Percentiles rank a stretch among this genome's conserved stretches.
Conservation (phyloP, 2,888 invertebrate species). For the Nebria salina region DNA sequence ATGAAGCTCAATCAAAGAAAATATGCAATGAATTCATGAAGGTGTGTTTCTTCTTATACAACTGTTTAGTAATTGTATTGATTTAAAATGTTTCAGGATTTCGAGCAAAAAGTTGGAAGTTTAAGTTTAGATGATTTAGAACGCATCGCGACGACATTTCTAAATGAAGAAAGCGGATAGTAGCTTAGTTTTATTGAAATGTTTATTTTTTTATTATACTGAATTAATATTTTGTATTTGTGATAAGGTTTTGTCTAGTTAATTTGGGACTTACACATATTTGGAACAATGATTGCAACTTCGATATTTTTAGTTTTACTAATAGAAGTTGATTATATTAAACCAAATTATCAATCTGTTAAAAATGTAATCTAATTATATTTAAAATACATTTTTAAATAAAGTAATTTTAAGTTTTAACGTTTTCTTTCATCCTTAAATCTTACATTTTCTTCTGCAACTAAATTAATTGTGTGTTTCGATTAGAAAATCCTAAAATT, state of each 20-base stretch:
- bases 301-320: not conserved
- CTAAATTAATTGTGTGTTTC: not conserved
- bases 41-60: slow-evolving; percentile 51
- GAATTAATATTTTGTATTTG: slow-evolving; percentile 18
- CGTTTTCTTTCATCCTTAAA: not conserved
- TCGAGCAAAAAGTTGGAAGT: slow-evolving; percentile 59
- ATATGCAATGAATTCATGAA: slow-evolving; percentile 70
- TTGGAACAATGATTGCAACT: not conserved
- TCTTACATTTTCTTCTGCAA: not conserved
- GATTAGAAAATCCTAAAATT: no score
- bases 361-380: slow-evolving; percentile 3
- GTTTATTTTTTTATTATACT: slow-evolving; percentile 25
- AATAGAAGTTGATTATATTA: not conserved
- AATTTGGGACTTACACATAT: slow-evolving; percentile 15
- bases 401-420: slow-evolving; percentile 23
- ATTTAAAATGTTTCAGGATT: slow-evolving; percentile 51
- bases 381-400: slow-evolving; percentile 11
- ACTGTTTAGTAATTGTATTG: not conserved
- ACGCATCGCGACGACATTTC: slow-evolving; percentile 60
- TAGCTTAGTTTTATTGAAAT: slow-evolving; percentile 20
- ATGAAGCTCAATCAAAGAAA: slow-evolving; percentile 71
- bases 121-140: slow-evolving; percentile 62
- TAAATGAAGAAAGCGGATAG: slow-evolving; percentile 54
- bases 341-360: not conserved
- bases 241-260: slow-evolving; percentile 21